Base-by-base conservation (phyloP, 2,113 vertebrate species). In the Calyptomena viridis region DNA sequence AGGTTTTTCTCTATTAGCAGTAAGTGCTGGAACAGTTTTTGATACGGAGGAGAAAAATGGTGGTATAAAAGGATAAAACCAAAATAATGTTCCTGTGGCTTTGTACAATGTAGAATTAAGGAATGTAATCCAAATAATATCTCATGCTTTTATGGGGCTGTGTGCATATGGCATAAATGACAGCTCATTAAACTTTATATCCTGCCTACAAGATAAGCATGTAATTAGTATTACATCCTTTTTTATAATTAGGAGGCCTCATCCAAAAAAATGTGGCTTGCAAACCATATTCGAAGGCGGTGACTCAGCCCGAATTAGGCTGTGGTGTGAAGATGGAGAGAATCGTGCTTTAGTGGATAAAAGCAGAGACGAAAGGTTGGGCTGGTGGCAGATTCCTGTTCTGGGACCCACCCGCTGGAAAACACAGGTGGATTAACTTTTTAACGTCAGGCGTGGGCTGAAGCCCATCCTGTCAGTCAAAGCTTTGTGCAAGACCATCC, bases 141-240 rank as follows among this genome's bases (percentile, higher is more conserved):
- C 82, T 55, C 25, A 2, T 63, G 75, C 90, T 94, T 93, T 94
- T 73, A 67, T 17, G 83, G 55, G 56, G 50, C 89, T 91, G 81
- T 3, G n/a, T 30, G 89, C 84, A 85, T 73, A 85, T 50, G 90
- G 87, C 2, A 1, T 77, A 91, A 95, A 74, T 91, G 94, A 76
- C 88, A 95, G 90, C 95, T 91, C 86, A 97, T 97, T 96, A 94
- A 95, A 91, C 94, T 87, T 85, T 80, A 79, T 49, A 94, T 76
- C 85, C 90, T 83, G 93, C 93, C 85, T 94, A 58, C 83, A 42
- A 93, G 96, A 94, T 93, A 95, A 95, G 92, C 72, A 23, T 72
- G 90, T 60, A 95, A 95, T 95, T 94, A 95, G 90, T 55, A 83
- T 95, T 88, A 92, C 90, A 94, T 83, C 78, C 93, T 49, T 92